These are phyloP conservation scores for Myzus persicae DNA, from an alignment of 1,140 invertebrate genomes.

Conservation along the genomic window DNA sequence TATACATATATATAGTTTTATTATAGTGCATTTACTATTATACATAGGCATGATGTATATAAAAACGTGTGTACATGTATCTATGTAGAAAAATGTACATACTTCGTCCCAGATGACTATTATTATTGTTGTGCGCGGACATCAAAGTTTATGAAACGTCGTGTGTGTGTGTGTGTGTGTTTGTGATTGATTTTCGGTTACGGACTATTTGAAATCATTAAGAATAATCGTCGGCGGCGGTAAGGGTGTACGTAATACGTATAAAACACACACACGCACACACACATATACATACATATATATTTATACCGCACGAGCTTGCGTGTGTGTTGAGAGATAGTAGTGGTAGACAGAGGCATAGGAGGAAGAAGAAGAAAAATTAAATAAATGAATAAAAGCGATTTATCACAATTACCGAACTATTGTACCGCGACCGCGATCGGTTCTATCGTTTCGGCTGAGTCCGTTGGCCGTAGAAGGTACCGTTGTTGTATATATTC, in stretches of 20 bases:
- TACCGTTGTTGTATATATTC: not conserved
- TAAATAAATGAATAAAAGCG: constrained; percentile 48
- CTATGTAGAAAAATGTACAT: not conserved
- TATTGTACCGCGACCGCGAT: constrained; percentile 15
- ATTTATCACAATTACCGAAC: constrained; percentile 52
- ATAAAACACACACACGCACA: not conserved
- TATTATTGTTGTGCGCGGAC: not conserved
- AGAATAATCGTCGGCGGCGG: not conserved
- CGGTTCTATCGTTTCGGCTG: not conserved
- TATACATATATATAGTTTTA: not conserved
- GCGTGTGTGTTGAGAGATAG: not conserved
- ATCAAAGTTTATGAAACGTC: constrained; percentile 23
- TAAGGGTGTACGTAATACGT: not conserved
- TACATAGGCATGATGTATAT: not conserved
- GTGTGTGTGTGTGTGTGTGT: not conserved
- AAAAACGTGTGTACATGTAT: too few species aligned
- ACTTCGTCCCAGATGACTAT: not conserved
- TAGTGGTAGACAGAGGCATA: not conserved
- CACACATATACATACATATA: not conserved
- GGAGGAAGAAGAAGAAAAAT: not conserved
- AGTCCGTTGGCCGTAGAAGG: constrained; percentile 29
- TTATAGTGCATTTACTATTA: too few species aligned
- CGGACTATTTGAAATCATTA: constrained; percentile 30
- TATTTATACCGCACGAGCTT: not conserved
- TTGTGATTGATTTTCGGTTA: constrained; percentile 48